Evolutionary conservation across 1,140 invertebrate species (phyloP), one percentile per base, ranked within the genome.

Genomic region (Stegodyphus mimosarum): DNA sequence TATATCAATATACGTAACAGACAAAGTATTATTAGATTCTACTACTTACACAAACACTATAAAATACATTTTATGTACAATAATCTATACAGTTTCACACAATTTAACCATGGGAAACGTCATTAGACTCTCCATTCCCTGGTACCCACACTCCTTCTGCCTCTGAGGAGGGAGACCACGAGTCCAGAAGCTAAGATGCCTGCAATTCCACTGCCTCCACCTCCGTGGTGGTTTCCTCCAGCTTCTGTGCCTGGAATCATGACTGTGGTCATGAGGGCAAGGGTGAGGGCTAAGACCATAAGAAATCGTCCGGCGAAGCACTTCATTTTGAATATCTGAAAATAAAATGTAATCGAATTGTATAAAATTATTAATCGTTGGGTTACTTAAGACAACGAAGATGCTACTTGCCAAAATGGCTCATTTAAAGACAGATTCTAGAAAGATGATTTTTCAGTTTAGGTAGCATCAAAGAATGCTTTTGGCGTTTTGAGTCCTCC

Each of bases 141-240:
- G 33, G 33, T 33, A 33, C 3, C 33, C 1, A 64, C 69, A n/a
- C 67, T 80, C 52, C 79, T 73, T 13, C 79, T 60, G 15, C 79
- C 60, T 15, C 49, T 52, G 64, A 84, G 67, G 10, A 84, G 81
- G 9, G 63, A 18, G 0, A 84, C 52, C 0, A 84, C 64, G 11
- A 84, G 33, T 17, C 72, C 81, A 10, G 81, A 60, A 13, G 81
- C 81, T 50, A 84, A 50, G 0, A 84, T 49, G 15, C 76, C 73
- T 9, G 81, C 81, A 49, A 84, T 33, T 7, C 60, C 13, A 7
- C 52, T 60, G 51, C 72, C 71, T 10, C 66, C 63, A n/a, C n/a
- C n/a, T 33, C n/a, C 13, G 10, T 55, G 33, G 17, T 76, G 72
- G 9, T 13, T 6, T 17, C 48, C 49, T 33, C 33, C 33, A 18